A percentile compares a stretch with the other conserved stretches of the same genome.
These are phyloP conservation scores for Trypoxylus dichotomus DNA, from an alignment of 1,140 invertebrate species.

Conservation along the genomic window DNA sequence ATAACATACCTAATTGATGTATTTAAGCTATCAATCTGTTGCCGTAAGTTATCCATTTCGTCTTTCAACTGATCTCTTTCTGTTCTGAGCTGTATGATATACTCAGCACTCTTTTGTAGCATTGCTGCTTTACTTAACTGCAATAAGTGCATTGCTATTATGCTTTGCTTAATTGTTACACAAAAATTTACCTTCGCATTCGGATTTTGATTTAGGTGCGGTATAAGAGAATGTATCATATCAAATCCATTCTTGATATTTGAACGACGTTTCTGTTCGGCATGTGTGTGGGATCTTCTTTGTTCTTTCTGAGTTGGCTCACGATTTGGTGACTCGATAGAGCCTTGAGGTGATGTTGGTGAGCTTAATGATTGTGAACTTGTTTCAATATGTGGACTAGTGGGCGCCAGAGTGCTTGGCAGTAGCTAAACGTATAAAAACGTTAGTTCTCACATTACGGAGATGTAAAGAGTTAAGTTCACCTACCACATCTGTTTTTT, in stretches of 20 bases:
- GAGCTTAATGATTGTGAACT: constrained; percentile 42
- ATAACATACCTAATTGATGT: constrained; percentile 78
- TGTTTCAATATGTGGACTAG: constrained; percentile 44
- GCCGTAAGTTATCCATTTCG: constrained; percentile 82
- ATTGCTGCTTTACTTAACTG: constrained; percentile 93
- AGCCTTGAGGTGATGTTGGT: constrained; percentile 52
- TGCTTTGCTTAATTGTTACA: neutral
- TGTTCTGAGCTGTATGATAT: constrained; percentile 85
- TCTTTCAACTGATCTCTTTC: constrained; percentile 87
- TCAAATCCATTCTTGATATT: constrained; percentile 99
- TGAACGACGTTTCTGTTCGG: constrained; percentile 95
- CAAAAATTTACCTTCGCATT: constrained; percentile 76
- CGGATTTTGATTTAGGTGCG: constrained; percentile 86
- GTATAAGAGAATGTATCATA: constrained; percentile 90
- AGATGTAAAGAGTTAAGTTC: neutral
- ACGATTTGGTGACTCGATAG: constrained; percentile 55
- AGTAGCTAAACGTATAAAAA: constrained; percentile 40
- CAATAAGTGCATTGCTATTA: neutral
- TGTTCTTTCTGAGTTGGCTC: constrained; percentile 58
- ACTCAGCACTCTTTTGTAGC: constrained; percentile 95
- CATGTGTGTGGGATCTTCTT: constrained; percentile 87
- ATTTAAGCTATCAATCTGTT: constrained; percentile 89
- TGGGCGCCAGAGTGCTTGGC: constrained; percentile 45
- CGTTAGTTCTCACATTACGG: neutral
- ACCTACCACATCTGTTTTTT: constrained; percentile 22